phyloP scores from a whole-genome alignment of 2,797 vertebrate species.

The Lacerta bilineata region DNA sequence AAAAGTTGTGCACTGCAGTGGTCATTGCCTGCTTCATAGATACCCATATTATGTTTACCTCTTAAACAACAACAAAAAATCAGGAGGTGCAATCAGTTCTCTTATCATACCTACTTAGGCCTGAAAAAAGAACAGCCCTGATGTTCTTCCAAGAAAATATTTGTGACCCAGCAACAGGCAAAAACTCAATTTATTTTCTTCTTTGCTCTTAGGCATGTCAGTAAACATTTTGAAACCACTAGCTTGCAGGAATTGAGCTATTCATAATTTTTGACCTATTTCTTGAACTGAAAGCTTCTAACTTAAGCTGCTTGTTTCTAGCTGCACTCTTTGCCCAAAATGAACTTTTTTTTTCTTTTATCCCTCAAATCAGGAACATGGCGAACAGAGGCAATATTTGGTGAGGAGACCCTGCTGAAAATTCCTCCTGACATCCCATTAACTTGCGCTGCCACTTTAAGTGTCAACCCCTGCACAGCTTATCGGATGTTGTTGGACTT shows the following conservation, averaged over 20 bases:
- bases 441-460: slow-evolving; percentile 89
- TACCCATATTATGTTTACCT: background rate
- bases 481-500: slow-evolving; percentile 93
- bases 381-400: slow-evolving; percentile 86
- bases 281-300: background rate
- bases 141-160: background rate
- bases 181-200: background rate
- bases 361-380: slow-evolving; percentile 86
- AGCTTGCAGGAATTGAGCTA: background rate
- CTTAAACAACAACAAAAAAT: background rate
- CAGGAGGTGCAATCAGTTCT: background rate
- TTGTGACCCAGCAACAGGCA: background rate
- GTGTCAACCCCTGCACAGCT: slow-evolving; percentile 96
- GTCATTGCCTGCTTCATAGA: background rate
- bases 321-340: slow-evolving; percentile 3
- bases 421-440: slow-evolving; percentile 88
- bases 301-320: background rate
- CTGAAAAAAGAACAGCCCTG: background rate
- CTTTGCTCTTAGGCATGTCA: background rate
- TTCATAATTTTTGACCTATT: background rate
- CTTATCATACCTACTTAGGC: background rate
- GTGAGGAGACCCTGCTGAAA: slow-evolving; percentile 80
- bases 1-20: background rate
- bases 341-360: background rate
- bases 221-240: too few species aligned